phyloP scores from a whole-genome alignment of 2,797 vertebrate species.

The Melanotaenia nigrans region DNA sequence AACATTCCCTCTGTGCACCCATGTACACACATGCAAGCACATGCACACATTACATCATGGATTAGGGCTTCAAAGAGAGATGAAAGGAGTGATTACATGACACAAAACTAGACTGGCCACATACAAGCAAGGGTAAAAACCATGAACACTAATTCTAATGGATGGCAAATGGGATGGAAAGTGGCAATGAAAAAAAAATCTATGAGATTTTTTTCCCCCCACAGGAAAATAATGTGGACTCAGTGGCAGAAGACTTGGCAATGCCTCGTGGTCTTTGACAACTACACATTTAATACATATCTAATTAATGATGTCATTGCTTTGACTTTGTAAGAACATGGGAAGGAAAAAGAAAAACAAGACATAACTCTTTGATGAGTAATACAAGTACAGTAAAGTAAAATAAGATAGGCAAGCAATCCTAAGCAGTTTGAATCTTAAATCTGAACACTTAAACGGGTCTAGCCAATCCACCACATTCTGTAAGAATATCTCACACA shows the following conservation, averaged over 20 bases:
- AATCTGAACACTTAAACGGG: constrained; percentile 40
- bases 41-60: constrained; percentile 13
- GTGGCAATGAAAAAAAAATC: not conserved
- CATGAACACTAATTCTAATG: constrained; percentile 14
- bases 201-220: not conserved
- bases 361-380: constrained; percentile 47
- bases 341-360: constrained; percentile 74
- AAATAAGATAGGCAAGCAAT: constrained; percentile 49
- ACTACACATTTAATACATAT: constrained; percentile 57
- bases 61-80: constrained; percentile 19
- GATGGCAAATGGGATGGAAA: not conserved
- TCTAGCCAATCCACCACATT: constrained; percentile 41
- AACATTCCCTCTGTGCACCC: constrained; percentile 13
- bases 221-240: constrained; percentile 19
- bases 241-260: constrained; percentile 36
- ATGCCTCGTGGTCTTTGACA: constrained; percentile 41
- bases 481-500: constrained; percentile 41
- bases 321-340: constrained; percentile 75
- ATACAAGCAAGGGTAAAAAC: constrained; percentile 19
- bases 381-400: constrained; percentile 57
- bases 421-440: constrained; percentile 61
- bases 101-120: not conserved
- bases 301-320: constrained; percentile 80
- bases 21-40: not conserved
- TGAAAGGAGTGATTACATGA: constrained; percentile 15